These are phyloP conservation scores for Neogobius melanostomus DNA, from an alignment of 2,113 vertebrate genomes.

Conservation along the genomic window DNA sequence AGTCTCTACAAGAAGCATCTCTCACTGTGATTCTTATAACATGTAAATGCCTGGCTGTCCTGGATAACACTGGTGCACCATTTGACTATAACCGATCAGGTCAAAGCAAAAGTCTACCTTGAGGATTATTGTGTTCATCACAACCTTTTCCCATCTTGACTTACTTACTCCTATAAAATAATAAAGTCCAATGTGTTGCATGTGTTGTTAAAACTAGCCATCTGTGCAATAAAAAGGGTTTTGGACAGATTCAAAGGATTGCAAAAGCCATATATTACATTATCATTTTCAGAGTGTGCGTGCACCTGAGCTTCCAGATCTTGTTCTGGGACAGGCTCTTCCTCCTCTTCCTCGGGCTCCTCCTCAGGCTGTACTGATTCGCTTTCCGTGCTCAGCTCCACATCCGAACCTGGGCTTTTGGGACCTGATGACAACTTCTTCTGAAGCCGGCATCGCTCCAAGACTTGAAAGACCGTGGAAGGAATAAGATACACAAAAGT, in stretches of 20 bases:
- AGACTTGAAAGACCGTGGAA: slow-evolving; percentile 46
- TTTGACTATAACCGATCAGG: slow-evolving; percentile 27
- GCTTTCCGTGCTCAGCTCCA: slow-evolving; percentile 77
- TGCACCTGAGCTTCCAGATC: slow-evolving; percentile 75
- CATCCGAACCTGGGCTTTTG: slow-evolving; percentile 58
- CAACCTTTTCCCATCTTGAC: too few relatives aligned
- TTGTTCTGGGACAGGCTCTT: slow-evolving; percentile 47
- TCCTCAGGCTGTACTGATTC: slow-evolving; percentile 54
- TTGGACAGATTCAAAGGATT: background rate
- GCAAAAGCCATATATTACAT: slow-evolving; percentile 11
- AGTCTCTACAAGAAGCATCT: slow-evolving; percentile 32
- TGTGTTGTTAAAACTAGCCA: background rate
- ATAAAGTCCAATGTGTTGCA: background rate
- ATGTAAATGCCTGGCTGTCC: slow-evolving; percentile 30
- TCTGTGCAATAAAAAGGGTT: background rate
- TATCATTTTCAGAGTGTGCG: slow-evolving; percentile 16
- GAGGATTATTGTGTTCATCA: background rate
- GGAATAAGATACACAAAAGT: slow-evolving; percentile 10
- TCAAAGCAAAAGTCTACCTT: background rate
- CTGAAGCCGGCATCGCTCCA: slow-evolving; percentile 65
- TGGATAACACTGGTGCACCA: slow-evolving; percentile 39
- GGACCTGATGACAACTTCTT: slow-evolving; percentile 52
- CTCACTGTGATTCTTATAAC: slow-evolving; percentile 35
- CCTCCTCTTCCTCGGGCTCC: slow-evolving; percentile 34
- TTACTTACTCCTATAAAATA: background rate